These are phyloP conservation scores for Macrotrachela quadricornifera DNA, from an alignment of 1,140 invertebrate genomes.

Conservation along the genomic window DNA sequence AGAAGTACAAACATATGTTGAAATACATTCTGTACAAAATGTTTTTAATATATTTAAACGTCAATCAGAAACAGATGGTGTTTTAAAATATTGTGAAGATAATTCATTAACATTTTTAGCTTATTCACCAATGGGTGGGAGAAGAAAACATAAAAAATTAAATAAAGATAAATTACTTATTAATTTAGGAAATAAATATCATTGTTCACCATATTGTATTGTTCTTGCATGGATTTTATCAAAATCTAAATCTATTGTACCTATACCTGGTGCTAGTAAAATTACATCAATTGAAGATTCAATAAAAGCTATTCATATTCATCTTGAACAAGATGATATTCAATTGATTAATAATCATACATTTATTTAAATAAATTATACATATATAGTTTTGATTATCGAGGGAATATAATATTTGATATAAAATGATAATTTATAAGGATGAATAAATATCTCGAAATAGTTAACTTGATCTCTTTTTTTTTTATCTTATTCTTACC, in stretches of 20 bases:
- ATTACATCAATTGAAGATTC: slow-evolving; percentile 2
- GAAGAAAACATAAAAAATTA: not conserved
- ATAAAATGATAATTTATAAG: too few relatives aligned
- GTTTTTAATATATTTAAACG: not conserved
- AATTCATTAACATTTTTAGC: slow-evolving; percentile 1
- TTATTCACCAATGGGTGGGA: slow-evolving; percentile 1
- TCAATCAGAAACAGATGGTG: slow-evolving; percentile 1
- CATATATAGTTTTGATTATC: too few relatives aligned
- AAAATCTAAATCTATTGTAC: slow-evolving; percentile 1
- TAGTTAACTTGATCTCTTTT: too few relatives aligned
- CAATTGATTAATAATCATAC: too few relatives aligned
- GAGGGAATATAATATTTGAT: too few relatives aligned
- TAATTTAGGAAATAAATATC: not conserved
- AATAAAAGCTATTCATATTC: too few relatives aligned
- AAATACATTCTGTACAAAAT: slow-evolving; percentile 2
- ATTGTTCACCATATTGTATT: not conserved
- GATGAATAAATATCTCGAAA: too few relatives aligned
- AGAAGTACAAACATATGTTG: not conserved
- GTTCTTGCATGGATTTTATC: not conserved
- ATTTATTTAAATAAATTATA: too few relatives aligned
- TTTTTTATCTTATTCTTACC: too few relatives aligned
- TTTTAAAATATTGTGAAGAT: slow-evolving; percentile 2
- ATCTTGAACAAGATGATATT: too few relatives aligned
- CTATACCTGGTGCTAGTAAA: not conserved
- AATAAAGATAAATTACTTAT: not conserved